phyloP scores from a whole-genome alignment of 2,797 vertebrate species.

The Typhlichthys subterraneus region DNA sequence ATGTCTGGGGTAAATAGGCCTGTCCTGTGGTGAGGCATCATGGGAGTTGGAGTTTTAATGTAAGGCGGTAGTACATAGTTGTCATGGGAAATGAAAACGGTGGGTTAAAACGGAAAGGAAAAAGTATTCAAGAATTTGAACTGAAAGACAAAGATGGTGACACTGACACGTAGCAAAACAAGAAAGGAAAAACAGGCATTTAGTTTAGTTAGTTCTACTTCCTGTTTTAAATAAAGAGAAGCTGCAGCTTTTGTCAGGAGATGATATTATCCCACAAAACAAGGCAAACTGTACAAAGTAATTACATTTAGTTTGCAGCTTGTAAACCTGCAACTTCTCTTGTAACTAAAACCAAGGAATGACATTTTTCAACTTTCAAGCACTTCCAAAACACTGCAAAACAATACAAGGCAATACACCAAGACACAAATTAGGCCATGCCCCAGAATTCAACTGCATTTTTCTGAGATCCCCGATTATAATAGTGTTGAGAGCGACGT shows the following conservation, averaged over 20 bases:
- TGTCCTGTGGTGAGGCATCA: slow-evolving; percentile 80
- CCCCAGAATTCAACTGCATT: no score
- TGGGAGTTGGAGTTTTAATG: slow-evolving; percentile 57
- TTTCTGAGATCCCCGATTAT: no score
- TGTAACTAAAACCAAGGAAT: slow-evolving; percentile 34
- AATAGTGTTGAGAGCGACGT: no score
- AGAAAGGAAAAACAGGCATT: slow-evolving; percentile 36
- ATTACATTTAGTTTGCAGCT: background rate
- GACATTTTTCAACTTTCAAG: slow-evolving; percentile 24
- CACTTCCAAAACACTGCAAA: slow-evolving; percentile 30
- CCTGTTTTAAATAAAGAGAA: slow-evolving; percentile 53
- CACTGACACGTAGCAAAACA: slow-evolving; percentile 19
- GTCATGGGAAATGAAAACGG: slow-evolving; percentile 22
- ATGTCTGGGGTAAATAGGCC: slow-evolving; percentile 92
- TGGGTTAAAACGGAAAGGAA: background rate
- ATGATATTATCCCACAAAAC: background rate
- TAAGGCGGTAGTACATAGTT: slow-evolving; percentile 29
- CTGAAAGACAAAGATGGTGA: slow-evolving; percentile 16
- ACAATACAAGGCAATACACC: slow-evolving; percentile 34
- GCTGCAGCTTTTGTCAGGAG: slow-evolving; percentile 48
- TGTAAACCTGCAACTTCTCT: slow-evolving; percentile 59
- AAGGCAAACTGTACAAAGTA: background rate
- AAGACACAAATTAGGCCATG: slow-evolving; percentile 3
- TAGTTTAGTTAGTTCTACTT: slow-evolving; percentile 57
- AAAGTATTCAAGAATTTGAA: slow-evolving; percentile 8